Percentiles rank a stretch among this genome's conserved stretches.
phyloP scores from a whole-genome alignment of 2,113 vertebrate species.

The Tenrec ecaudatus region DNA sequence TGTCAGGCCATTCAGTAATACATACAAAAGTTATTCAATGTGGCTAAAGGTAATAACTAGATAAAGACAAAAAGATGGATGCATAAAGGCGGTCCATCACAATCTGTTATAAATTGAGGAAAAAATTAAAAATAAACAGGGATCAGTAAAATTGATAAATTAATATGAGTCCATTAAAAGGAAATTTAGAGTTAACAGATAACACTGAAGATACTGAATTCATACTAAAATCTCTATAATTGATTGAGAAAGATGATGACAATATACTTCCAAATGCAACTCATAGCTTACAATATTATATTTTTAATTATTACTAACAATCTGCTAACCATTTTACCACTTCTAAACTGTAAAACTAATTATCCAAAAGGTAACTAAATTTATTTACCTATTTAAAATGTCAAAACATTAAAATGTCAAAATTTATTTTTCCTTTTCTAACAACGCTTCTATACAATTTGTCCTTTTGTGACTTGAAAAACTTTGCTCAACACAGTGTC shows the following conservation, averaged over 20 bases:
- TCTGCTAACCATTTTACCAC: neutral
- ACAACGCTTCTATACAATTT: too few relatives aligned
- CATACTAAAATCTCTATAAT: neutral
- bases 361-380: neutral
- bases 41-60: neutral
- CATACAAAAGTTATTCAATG: neutral
- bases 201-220: neutral
- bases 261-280: neutral
- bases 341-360: neutral
- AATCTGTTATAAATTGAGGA: neutral
- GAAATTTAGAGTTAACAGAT: neutral
- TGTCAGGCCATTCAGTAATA: neutral
- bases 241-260: neutral
- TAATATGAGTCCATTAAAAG: neutral
- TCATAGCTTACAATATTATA: neutral
- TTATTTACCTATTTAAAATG: neutral
- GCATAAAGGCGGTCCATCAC: too few relatives aligned
- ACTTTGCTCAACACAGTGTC: too few relatives aligned
- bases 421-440: too few relatives aligned
- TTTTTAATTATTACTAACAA: neutral
- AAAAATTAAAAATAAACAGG: neutral
- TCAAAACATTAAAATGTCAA: too few relatives aligned
- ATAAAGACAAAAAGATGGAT: neutral
- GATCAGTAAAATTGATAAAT: neutral
- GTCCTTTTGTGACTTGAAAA: too few relatives aligned